These are phyloP conservation scores for Smutsia temminckii DNA, from an alignment of 2,797 vertebrate species.

Conservation along the genomic window DNA sequence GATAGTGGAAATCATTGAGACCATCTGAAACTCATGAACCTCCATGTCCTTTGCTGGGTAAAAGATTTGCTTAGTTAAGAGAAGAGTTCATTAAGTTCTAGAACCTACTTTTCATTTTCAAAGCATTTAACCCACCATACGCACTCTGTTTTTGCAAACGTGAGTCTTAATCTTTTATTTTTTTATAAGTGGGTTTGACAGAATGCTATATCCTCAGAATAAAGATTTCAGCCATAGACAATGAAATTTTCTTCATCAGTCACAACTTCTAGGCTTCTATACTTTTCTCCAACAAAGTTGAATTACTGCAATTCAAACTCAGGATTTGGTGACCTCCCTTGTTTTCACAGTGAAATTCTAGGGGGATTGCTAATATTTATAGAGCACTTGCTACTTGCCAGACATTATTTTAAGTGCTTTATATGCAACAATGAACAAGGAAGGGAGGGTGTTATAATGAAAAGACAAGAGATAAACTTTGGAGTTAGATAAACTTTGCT, in stretches of 20 bases:
- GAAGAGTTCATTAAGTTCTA: constrained; percentile 24
- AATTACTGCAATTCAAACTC: neutral
- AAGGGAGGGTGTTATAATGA: neutral
- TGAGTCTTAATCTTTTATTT: neutral
- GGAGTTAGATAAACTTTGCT: neutral
- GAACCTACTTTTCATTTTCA: constrained; percentile 29
- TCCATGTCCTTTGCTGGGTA: neutral
- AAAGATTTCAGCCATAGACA: neutral
- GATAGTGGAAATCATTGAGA: neutral
- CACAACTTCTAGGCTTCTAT: neutral
- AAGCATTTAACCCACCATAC: neutral
- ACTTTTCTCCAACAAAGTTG: constrained; percentile 26
- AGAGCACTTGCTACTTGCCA: constrained; percentile 9
- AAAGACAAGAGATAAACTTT: neutral
- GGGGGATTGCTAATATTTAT: neutral
- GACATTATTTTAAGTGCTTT: neutral
- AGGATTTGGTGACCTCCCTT: neutral
- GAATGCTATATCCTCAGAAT: neutral
- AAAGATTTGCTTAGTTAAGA: constrained; percentile 46
- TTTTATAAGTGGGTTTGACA: neutral
- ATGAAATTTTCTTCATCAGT: neutral
- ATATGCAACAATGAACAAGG: neutral
- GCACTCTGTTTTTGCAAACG: neutral
- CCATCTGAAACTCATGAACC: neutral
- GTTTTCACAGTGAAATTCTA: neutral